Conservation (phyloP, 2,797 vertebrate genomes). For the Molossus molossus region DNA sequence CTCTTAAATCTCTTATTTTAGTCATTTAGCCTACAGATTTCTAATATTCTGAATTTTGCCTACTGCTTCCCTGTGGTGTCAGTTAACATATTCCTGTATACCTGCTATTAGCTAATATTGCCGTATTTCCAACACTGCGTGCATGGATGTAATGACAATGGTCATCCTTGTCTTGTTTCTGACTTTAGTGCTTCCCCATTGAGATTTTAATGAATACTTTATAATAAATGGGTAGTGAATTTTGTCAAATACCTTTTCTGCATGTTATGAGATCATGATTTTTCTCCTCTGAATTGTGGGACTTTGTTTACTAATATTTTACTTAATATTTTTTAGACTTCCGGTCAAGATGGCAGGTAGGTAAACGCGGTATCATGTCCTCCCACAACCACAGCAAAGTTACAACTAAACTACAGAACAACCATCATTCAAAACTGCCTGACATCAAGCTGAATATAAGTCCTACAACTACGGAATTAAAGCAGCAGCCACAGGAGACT, state of each 20-base stretch:
- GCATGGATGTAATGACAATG: neutral
- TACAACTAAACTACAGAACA: no score
- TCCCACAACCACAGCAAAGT: no score
- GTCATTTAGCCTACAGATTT: neutral
- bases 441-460: no score
- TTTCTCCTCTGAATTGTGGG: neutral
- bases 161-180: neutral
- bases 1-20: neutral
- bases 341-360: no score
- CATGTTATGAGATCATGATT: neutral
- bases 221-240: neutral
- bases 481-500: no score
- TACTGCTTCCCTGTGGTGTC: neutral
- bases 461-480: no score
- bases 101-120: neutral
- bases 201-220: constrained; percentile 13
- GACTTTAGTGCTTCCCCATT: neutral
- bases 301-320: constrained; percentile 48
- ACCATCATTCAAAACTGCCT: no score
- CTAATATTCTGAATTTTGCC: neutral
- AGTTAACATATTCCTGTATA: neutral
- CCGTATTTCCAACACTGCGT: neutral
- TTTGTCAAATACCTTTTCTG: neutral
- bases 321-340: neutral
- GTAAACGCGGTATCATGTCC: no score